Evolutionary conservation across 2,888 invertebrate species (phyloP), one percentile per base, ranked within the genome.

Genomic region (Eupithecia subfuscata): DNA sequence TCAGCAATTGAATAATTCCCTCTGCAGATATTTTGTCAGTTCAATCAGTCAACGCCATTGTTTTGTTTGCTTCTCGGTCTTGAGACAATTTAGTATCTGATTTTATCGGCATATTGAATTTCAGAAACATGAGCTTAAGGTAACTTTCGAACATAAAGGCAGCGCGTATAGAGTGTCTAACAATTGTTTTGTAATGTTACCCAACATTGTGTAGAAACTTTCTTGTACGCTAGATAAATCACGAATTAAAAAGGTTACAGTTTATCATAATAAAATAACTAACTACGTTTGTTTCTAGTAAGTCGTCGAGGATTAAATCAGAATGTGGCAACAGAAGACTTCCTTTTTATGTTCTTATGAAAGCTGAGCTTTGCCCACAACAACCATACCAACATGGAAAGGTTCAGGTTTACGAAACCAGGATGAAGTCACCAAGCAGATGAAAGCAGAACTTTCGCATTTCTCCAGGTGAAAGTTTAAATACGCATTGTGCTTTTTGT

Each of bases 391-490:
- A 80, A 71, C 80, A 80, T 82, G 79, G 72, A 78, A 71, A 78
- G 76, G 77, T 81, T 78, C 9, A 64, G 43, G 43, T 43, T 80
- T 82, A 85, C 83, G 87, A 87, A 87, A 87, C 84, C 86, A 83
- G 90, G 86, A 89, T 88, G 89, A 88, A 90, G 85, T 91, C 90
- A 90, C 85, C 86, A 79, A 74, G 76, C 52, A 76, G 75, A 76
- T 75, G 74, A 81, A 79, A 78, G 79, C 79, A 79, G 80, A 82
- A 91, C 92, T 93, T 93, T 93, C 93, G 85, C 90, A 93, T 92
- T 92, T 91, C 92, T 85, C 88, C 86, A 76, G 87, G 94, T 91
- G 94, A 94, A 94, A 94, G 94, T 93, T 85, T 86, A 85, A 88
- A 84, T 84, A 84, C 86, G 88, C 88, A 92, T 92, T 93, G 92